A percentile compares a stretch with the other conserved stretches of the same genome.
These are phyloP conservation scores for Tor tambroides DNA, from an alignment of 2,113 vertebrate species.

Conservation along the genomic window DNA sequence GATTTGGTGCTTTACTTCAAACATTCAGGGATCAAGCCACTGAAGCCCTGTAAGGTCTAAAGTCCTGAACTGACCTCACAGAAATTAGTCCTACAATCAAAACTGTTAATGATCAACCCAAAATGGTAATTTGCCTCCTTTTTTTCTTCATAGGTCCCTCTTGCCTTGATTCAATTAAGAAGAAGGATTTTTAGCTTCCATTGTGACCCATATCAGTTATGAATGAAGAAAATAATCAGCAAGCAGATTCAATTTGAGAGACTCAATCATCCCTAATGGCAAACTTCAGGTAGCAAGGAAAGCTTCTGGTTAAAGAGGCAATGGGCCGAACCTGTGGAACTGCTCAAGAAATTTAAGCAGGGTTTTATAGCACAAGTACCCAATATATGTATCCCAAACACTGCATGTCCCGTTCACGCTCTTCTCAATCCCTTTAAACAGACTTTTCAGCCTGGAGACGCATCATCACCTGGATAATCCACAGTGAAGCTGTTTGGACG, in stretches of 20 bases:
- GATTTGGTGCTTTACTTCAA: not conserved
- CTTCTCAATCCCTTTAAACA: slow-evolving; percentile 1
- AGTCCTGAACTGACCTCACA: not conserved
- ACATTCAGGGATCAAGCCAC: not conserved
- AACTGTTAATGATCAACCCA: not conserved
- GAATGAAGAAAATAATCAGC: not conserved
- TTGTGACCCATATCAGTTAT: not conserved
- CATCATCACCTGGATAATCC: no score
- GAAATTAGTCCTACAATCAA: not conserved
- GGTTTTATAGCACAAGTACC: not conserved
- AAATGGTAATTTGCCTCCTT: not conserved
- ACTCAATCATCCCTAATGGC: not conserved
- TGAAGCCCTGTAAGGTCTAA: not conserved
- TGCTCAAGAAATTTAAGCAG: not conserved
- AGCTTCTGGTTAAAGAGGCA: not conserved
- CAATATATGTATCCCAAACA: not conserved
- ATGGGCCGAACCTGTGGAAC: not conserved
- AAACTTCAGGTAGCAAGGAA: not conserved
- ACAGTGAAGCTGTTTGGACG: not conserved
- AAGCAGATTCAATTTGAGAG: not conserved
- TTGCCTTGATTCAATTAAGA: not conserved
- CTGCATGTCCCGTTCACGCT: not conserved
- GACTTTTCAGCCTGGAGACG: not conserved
- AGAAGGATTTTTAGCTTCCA: not conserved
- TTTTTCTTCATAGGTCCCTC: not conserved